A percentile compares a stretch with the other conserved stretches of the same genome.
These are phyloP conservation scores for Uria lomvia DNA, from an alignment of 2,113 vertebrate genomes.

Conservation along the genomic window DNA sequence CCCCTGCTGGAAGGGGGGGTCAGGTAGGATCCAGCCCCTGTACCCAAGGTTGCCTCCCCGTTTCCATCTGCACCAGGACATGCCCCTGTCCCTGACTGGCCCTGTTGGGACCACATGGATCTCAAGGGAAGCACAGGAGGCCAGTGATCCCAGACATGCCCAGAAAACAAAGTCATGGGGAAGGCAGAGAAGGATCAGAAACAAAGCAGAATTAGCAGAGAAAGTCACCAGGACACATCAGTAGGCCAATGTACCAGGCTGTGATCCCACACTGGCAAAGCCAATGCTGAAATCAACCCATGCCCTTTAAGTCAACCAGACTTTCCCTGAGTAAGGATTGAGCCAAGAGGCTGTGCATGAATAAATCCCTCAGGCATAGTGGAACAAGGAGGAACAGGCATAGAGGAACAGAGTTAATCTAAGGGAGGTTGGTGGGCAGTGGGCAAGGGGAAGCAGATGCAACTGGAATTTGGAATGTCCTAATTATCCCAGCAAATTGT, in stretches of 20 bases:
- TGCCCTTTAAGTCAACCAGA: not conserved
- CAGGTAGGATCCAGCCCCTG: not conserved
- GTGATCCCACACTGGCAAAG: not conserved
- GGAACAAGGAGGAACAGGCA: not conserved
- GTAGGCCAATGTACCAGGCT: not conserved
- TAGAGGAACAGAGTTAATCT: not conserved
- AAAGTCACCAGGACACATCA: not conserved
- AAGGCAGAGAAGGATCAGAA: not conserved
- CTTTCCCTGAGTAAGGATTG: not conserved
- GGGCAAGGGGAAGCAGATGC: not conserved
- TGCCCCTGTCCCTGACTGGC: not conserved
- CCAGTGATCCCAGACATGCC: not conserved
- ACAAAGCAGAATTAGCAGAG: not conserved
- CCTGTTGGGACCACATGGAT: not conserved
- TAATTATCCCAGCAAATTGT: not conserved
- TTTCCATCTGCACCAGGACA: not conserved
- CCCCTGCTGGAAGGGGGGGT: not conserved
- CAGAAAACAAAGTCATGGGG: not conserved
- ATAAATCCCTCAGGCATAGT: not conserved
- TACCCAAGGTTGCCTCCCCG: not conserved
- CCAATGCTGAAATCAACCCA: not conserved
- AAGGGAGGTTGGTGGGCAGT: not conserved
- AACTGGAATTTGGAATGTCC: not conserved
- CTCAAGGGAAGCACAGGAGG: not conserved
- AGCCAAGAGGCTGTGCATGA: not conserved